Evolutionary conservation across 2,113 vertebrate genomes (phyloP).

Genomic region (Thinocorus orbignyianus): DNA sequence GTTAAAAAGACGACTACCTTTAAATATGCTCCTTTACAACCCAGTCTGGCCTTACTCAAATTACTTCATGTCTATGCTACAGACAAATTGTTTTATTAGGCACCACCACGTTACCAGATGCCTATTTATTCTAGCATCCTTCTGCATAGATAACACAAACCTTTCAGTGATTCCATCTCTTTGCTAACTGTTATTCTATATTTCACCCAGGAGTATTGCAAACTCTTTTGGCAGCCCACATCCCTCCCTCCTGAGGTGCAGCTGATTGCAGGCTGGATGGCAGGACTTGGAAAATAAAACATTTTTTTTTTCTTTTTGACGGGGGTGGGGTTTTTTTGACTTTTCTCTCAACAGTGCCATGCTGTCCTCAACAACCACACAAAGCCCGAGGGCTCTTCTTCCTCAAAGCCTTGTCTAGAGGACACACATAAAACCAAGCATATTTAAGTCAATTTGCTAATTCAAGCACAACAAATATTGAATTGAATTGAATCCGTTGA

Average conservation of each 20-base stretch:
- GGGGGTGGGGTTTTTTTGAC: neutral
- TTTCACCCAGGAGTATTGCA: neutral
- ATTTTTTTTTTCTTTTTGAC: neutral
- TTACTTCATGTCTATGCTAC: neutral
- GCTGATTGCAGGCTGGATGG: neutral
- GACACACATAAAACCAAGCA: neutral
- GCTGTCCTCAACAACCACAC: neutral
- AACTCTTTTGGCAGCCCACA: neutral
- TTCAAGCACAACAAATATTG: neutral
- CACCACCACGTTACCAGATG: neutral
- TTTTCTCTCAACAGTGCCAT: neutral
- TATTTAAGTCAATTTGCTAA: neutral
- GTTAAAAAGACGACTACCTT: neutral
- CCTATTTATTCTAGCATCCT: neutral
- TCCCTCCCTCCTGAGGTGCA: neutral
- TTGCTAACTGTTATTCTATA: neutral
- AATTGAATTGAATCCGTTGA: neutral
- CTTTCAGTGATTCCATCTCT: neutral
- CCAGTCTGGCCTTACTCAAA: neutral
- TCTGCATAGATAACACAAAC: neutral
- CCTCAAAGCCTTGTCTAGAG: neutral
- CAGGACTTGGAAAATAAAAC: neutral
- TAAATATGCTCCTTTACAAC: neutral
- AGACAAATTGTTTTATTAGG: neutral
- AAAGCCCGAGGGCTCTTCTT: neutral